Conservation (phyloP, 2,113 vertebrate species). For the Rallus limicola region DNA sequence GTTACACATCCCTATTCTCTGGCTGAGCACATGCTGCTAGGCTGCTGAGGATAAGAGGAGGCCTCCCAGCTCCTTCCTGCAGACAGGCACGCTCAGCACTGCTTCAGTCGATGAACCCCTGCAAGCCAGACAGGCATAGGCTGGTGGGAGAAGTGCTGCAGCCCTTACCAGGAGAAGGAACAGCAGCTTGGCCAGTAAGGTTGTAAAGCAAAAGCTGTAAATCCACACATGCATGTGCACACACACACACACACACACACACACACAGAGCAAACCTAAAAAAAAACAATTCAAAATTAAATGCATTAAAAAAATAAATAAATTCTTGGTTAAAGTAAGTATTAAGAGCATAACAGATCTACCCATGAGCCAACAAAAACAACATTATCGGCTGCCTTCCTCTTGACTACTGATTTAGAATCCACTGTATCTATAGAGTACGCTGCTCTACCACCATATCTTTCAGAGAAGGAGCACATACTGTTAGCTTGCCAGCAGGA, state of each 20-base stretch:
- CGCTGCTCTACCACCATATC: fast-evolving
- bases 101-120: not conserved
- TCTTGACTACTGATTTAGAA: not conserved
- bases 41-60: not conserved
- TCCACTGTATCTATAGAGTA: not conserved
- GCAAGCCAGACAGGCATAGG: no score
- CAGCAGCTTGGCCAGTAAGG: not conserved
- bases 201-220: not conserved
- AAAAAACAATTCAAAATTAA: not conserved
- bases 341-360: not conserved
- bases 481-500: not conserved
- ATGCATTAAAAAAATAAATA: not conserved
- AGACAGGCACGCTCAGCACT: fast-evolving
- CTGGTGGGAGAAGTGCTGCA: not conserved
- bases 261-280: not conserved
- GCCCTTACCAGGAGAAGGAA: not conserved
- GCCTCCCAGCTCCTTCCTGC: not conserved
- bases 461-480: not conserved
- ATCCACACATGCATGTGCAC: not conserved
- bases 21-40: fast-evolving
- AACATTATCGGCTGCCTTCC: not conserved
- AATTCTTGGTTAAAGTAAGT: not conserved
- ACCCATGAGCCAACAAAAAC: not conserved
- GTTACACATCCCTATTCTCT: not conserved
- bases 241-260: not conserved